Evolutionary conservation across 2,888 invertebrate species (phyloP).

Genomic region (Protophormia terraenovae): DNA sequence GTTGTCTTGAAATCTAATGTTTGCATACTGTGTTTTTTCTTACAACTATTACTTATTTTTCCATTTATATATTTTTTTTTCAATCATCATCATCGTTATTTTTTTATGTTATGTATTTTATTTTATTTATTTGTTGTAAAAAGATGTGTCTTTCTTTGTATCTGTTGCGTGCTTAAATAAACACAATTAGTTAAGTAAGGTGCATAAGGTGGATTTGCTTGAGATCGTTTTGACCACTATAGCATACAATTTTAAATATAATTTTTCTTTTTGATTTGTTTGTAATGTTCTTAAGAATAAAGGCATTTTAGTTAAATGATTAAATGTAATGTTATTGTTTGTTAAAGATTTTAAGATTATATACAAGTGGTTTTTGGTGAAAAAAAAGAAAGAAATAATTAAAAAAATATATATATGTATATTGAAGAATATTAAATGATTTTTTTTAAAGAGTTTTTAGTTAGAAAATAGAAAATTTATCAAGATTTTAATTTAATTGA

Average conservation of each 20-base stretch:
- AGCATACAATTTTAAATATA: slow-evolving; percentile 3
- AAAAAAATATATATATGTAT: background rate
- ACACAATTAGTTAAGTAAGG: slow-evolving; percentile 64
- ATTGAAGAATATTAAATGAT: background rate
- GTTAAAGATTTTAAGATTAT: background rate
- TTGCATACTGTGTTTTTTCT: slow-evolving; percentile 59
- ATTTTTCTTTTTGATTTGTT: slow-evolving; percentile 54
- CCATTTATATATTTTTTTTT: slow-evolving; percentile 4
- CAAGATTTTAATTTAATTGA: too few relatives aligned
- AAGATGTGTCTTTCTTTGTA: slow-evolving; percentile 40
- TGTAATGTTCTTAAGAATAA: slow-evolving; percentile 59
- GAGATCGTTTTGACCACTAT: slow-evolving; percentile 16
- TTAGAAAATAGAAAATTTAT: too few relatives aligned
- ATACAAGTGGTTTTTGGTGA: background rate
- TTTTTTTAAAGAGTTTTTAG: too few relatives aligned
- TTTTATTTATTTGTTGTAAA: background rate
- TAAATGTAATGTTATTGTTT: background rate
- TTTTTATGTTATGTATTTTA: background rate
- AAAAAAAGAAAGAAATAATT: background rate
- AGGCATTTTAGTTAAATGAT: slow-evolving; percentile 30
- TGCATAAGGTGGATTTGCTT: slow-evolving; percentile 57
- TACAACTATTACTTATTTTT: slow-evolving; percentile 25
- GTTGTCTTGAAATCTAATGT: slow-evolving; percentile 69
- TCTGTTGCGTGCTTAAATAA: slow-evolving; percentile 65
- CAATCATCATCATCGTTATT: slow-evolving; percentile 45